Evolutionary conservation across 2,888 invertebrate genomes (phyloP), one percentile per base, ranked within the genome.

Genomic region (Amphipoea lucens): DNA sequence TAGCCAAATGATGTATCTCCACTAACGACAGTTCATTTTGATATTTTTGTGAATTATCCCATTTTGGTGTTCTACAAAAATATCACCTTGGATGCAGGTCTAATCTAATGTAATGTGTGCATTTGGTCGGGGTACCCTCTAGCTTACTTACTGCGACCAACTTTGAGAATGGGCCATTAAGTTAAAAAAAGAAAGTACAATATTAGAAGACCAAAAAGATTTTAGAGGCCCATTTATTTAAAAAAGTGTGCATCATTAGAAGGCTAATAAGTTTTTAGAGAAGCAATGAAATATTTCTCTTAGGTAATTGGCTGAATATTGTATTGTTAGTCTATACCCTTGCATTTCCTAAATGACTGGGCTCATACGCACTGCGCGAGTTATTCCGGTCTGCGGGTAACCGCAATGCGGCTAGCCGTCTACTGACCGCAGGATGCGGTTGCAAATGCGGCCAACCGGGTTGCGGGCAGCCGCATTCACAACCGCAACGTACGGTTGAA

Each of bases 341-440:
- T 17, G 42, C 7, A 62, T 57, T 73, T 84, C 60, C 70, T 45
- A 23, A 78, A 81, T 36, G 42, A 45, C 69, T 20, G 42, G 36
- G 36, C 36, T 36, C 36, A 3, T 36, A 36, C 36, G 36, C 36
- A 36, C 36, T 36, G 2, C 36, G 36, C 2, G 29, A 29, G 29
- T 29, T 29, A 29, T 29, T 29, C 29, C 29, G 29, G 29, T 29
- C 29, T 29, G 29, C 29, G 36, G 36, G 36, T 36, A 2, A 36
- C 3, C 36, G 36, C 36, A 36, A 36, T 36, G 36, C 36, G 36
- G 36, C 2, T 36, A 36, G 36, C 36, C 36, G 36, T 36, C 36
- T 1, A 2, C 36, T 36, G 36, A 36, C 36, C 36, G 36, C 36
- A 36, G 36, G 36, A 36, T 36, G 36, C 36, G 36, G 36, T 36